phyloP scores from a whole-genome alignment of 2,888 invertebrate genomes.

The Chelonus formosanus region DNA sequence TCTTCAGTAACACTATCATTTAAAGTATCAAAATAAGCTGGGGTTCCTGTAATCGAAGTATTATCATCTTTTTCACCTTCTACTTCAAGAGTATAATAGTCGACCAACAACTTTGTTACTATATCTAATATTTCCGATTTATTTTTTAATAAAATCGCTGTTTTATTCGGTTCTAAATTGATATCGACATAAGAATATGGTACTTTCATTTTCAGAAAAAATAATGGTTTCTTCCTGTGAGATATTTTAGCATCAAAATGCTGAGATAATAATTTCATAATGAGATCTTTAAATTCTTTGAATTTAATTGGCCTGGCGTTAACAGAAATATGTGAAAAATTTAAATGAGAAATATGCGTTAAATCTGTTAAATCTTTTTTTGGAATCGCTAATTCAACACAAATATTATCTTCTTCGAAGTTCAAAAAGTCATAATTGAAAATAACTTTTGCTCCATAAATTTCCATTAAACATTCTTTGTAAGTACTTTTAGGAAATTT shows the following conservation, averaged over 20 bases:
- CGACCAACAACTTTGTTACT: conserved; percentile 48
- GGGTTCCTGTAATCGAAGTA: neutral
- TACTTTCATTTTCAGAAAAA: conserved; percentile 63
- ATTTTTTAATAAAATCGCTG: conserved; percentile 66
- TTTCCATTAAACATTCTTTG: conserved; percentile 57
- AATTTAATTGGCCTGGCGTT: conserved; percentile 68
- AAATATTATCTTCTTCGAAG: conserved; percentile 45
- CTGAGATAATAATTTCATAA: conserved; percentile 39
- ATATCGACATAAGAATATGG: conserved; percentile 67
- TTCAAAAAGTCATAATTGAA: conserved; percentile 52
- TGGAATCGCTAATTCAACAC: conserved; percentile 56
- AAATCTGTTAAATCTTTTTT: conserved; percentile 50
- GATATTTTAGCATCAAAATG: conserved; percentile 59
- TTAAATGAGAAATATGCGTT: conserved; percentile 44
- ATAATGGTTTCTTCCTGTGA: conserved; percentile 64
- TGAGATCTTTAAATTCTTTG: conserved; percentile 66
- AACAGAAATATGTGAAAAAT: conserved; percentile 63
- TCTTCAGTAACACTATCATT: neutral
- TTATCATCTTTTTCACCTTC: neutral
- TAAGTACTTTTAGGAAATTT: conserved; percentile 62
- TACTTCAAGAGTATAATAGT: conserved; percentile 51
- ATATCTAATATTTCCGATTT: conserved; percentile 52
- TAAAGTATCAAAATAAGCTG: neutral
- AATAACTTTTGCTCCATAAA: conserved; percentile 53
- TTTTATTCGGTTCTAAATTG: conserved; percentile 72